These are phyloP conservation scores for Smutsia gigantea DNA, from an alignment of 2,797 vertebrate genomes.

Conservation along the genomic window DNA sequence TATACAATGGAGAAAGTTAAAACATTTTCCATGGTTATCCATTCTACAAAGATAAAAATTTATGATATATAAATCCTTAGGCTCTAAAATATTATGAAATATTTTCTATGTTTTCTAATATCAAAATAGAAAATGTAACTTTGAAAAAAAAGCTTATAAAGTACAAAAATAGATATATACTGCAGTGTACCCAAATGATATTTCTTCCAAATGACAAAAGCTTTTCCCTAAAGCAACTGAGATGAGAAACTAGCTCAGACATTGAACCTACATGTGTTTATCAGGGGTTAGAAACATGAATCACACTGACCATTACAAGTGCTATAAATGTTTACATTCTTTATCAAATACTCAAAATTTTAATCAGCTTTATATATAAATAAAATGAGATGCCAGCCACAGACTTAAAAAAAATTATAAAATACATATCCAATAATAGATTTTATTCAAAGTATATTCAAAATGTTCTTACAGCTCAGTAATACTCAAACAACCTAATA, in stretches of 20 bases:
- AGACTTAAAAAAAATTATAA: background rate
- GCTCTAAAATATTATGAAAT: background rate
- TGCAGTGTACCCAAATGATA: background rate
- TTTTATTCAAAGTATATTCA: background rate
- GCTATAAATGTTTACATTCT: background rate
- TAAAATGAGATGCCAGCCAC: background rate
- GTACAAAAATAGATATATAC: background rate
- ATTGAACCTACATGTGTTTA: background rate
- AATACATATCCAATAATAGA: background rate
- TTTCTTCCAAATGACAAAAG: background rate
- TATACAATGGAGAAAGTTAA: too few species aligned
- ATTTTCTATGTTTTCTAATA: background rate
- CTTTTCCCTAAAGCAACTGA: background rate
- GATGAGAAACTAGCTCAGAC: background rate
- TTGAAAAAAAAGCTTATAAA: background rate
- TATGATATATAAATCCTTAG: background rate
- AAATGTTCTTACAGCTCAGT: background rate
- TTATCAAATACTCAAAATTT: background rate
- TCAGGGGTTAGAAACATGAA: background rate
- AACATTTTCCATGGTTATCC: background rate
- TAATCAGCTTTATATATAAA: background rate
- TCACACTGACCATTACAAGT: background rate
- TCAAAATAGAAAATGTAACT: background rate
- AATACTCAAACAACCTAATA: background rate
- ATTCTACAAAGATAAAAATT: background rate